These are phyloP conservation scores for Gymnorhina tibicen DNA, from an alignment of 2,113 vertebrate species.

Conservation along the genomic window DNA sequence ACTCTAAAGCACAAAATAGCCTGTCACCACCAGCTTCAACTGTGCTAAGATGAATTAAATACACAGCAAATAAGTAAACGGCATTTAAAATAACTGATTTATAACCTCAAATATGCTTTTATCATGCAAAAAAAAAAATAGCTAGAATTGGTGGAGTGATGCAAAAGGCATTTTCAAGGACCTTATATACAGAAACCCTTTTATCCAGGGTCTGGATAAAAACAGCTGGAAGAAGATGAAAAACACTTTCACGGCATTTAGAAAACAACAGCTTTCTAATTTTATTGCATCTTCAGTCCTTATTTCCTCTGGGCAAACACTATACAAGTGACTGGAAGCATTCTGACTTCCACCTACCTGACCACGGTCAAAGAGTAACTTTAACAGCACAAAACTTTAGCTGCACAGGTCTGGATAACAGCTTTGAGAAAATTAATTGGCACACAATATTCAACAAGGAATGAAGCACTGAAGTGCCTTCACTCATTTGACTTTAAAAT, in stretches of 20 bases:
- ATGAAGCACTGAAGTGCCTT: background rate
- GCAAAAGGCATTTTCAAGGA: background rate
- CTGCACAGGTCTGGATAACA: background rate
- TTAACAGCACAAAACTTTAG: background rate
- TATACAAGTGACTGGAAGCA: background rate
- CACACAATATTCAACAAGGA: background rate
- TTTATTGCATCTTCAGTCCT: background rate
- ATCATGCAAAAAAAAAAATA: background rate
- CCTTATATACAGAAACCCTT: background rate
- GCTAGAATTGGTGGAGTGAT: background rate
- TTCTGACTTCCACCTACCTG: background rate
- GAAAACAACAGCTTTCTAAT: background rate
- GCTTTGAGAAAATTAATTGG: background rate
- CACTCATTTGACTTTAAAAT: background rate
- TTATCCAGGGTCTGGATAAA: background rate
- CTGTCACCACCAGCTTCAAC: background rate
- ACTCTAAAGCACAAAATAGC: background rate
- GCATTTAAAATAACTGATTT: background rate
- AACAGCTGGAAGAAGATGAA: background rate
- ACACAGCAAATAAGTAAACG: background rate
- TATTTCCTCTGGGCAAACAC: background rate
- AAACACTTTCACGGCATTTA: background rate
- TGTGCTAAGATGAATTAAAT: background rate
- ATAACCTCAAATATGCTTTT: background rate
- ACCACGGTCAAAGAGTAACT: background rate